phyloP scores from a whole-genome alignment of 2,113 vertebrate genomes.

The Heterocephalus glaber region DNA sequence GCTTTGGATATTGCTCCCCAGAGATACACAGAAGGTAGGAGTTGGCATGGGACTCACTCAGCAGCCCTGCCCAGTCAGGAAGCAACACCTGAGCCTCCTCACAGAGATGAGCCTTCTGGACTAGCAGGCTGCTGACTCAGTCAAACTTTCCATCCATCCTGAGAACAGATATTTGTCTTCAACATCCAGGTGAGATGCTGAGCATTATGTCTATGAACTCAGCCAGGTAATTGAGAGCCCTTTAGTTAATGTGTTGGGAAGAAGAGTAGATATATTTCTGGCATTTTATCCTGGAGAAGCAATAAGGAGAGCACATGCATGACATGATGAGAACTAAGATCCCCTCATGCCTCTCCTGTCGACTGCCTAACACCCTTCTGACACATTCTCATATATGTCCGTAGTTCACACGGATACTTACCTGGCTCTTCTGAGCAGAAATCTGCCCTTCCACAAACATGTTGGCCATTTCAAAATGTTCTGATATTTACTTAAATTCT shows the following conservation, averaged over 20 bases:
- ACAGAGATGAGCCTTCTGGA: background rate
- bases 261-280: background rate
- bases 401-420: too few species aligned
- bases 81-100: background rate
- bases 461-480: background rate
- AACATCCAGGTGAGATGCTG: background rate
- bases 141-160: background rate
- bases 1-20: background rate
- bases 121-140: rapidly evolving
- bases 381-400: background rate
- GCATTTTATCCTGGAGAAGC: background rate
- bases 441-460: background rate
- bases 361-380: too few species aligned
- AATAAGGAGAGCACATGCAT: background rate
- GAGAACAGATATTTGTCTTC: background rate
- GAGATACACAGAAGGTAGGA: background rate
- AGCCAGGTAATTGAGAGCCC: too few species aligned
- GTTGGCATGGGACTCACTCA: background rate
- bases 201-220: background rate
- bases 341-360: too few species aligned
- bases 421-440: background rate
- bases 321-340: background rate
- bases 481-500: background rate
- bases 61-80: background rate
- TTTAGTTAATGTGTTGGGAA: background rate